A percentile compares a stretch with the other conserved stretches of the same genome.
Conservation (phyloP, 2,888 invertebrate genomes). For the Alviniconcha strummeri region DNA sequence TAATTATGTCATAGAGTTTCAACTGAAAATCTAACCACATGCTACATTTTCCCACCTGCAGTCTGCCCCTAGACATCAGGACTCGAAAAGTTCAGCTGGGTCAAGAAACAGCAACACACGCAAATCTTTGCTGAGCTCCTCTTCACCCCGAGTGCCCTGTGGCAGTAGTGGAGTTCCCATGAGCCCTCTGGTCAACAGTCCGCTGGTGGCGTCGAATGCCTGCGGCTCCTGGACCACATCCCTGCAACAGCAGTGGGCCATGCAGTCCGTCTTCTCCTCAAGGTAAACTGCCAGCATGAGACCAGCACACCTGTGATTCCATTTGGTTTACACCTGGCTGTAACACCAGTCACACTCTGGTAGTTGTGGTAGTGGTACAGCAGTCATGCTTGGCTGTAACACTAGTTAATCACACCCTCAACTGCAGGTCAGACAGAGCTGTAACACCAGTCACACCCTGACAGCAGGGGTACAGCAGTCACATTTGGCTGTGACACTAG, state of each 20-base stretch:
- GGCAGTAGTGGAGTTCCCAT: neutral
- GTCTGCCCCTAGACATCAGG: constrained; percentile 17
- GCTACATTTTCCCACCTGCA: neutral
- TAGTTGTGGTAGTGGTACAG: too few relatives aligned
- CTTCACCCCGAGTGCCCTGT: neutral
- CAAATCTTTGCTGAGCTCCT: constrained; percentile 23
- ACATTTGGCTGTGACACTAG: too few relatives aligned
- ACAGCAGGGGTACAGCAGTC: too few relatives aligned
- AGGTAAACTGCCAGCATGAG: neutral
- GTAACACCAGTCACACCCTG: too few relatives aligned
- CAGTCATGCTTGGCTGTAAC: too few relatives aligned
- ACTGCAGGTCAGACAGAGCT: too few relatives aligned
- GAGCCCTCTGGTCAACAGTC: constrained; percentile 16
- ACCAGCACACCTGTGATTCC: too few relatives aligned
- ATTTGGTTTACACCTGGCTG: too few relatives aligned
- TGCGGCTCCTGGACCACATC: neutral
- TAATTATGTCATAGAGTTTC: too few relatives aligned
- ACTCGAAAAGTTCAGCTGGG: neutral
- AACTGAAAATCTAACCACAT: too few relatives aligned
- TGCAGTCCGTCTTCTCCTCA: constrained; percentile 7
- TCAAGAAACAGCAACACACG: neutral
- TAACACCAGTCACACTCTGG: too few relatives aligned
- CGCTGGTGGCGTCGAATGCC: constrained; percentile 3
- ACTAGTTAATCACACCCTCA: too few relatives aligned
- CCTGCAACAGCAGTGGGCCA: constrained; percentile 4